phyloP scores from a whole-genome alignment of 2,888 invertebrate species.

The Bhutanitis thaidina region DNA sequence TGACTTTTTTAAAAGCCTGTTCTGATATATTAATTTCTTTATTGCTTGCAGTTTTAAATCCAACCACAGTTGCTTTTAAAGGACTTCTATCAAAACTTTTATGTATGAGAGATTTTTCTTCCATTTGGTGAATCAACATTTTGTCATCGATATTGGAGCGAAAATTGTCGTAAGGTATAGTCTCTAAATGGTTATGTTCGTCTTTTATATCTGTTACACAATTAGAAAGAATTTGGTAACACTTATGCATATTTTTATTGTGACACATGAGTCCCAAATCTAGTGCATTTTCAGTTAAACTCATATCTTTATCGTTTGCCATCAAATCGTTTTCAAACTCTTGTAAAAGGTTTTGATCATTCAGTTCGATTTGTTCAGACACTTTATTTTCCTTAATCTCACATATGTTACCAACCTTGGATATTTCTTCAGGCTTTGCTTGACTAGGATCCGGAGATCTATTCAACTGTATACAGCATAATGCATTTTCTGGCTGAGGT shows the following conservation, averaged over 20 bases:
- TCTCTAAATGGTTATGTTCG: neutral
- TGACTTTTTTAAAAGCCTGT: slow-evolving; percentile 37
- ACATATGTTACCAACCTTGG: neutral
- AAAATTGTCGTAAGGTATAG: neutral
- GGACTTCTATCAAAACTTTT: neutral
- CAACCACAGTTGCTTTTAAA: slow-evolving; percentile 25
- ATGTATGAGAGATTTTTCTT: neutral
- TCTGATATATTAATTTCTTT: slow-evolving; percentile 49
- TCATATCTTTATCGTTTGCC: neutral
- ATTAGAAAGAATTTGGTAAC: slow-evolving; percentile 1
- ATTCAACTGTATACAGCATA: neutral
- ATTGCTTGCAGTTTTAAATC: slow-evolving; percentile 58
- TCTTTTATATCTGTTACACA: neutral
- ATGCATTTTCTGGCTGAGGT: neutral
- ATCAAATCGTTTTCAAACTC: slow-evolving; percentile 22
- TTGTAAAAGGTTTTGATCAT: slow-evolving; percentile 19
- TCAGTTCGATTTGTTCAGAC: slow-evolving; percentile 7
- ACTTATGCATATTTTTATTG: no score
- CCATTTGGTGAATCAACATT: neutral
- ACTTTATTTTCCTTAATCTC: neutral
- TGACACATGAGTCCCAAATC: no score
- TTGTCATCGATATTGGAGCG: neutral
- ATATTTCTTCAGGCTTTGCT: neutral
- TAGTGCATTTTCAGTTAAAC: neutral
- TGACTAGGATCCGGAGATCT: neutral